phyloP scores from a whole-genome alignment of 2,888 invertebrate genomes.

The Amiota minor region DNA sequence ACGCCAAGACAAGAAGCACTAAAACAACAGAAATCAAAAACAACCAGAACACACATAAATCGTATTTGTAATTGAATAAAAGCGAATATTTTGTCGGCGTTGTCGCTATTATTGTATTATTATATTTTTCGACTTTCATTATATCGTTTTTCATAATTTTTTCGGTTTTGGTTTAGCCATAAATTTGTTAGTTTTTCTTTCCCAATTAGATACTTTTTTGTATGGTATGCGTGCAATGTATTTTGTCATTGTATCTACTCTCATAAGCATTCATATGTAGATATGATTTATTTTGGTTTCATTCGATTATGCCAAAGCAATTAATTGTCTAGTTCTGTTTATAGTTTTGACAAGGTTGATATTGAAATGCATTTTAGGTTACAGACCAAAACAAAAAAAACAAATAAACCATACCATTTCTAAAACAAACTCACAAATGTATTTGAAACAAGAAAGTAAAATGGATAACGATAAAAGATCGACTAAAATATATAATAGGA shows the following conservation, averaged over 20 bases:
- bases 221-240: not conserved
- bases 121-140: constrained; percentile 31
- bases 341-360: not conserved
- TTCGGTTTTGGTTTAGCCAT: constrained; percentile 17
- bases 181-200: no score
- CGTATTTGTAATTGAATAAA: constrained; percentile 46
- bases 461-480: not conserved
- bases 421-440: no score
- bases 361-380: not conserved
- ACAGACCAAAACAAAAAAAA: no score
- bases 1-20: not conserved
- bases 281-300: not conserved
- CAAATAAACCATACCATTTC: no score
- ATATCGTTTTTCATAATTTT: constrained; percentile 38
- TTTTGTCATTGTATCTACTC: constrained; percentile 1
- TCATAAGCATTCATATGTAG: no score
- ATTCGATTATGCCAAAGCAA: constrained; percentile 5
- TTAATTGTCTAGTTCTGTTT: not conserved
- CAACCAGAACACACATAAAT: not conserved
- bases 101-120: constrained; percentile 37
- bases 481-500: not conserved
- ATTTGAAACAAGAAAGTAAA: no score
- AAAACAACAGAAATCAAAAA: constrained; percentile 1
- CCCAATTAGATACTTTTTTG: not conserved
- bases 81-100: constrained; percentile 48